Conservation (phyloP, 2,113 vertebrate species). For the Erythrolamprus reginae region DNA sequence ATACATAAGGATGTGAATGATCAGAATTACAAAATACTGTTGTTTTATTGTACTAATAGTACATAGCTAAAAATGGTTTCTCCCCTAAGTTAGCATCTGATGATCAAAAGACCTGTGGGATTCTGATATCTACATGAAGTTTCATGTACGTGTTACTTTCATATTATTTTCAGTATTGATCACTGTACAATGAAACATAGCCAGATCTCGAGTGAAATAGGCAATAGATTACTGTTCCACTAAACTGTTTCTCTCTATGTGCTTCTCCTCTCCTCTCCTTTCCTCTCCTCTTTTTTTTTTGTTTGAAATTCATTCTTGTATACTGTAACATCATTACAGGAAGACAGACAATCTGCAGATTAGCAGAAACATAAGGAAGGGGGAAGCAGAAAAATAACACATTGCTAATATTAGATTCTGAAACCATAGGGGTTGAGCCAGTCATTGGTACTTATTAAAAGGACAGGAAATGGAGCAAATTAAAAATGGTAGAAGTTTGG, state of each 20-base stretch:
- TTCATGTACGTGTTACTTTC: not conserved
- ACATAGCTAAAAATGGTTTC: not conserved
- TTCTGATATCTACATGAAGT: not conserved
- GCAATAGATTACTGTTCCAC: not conserved
- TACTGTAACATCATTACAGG: slow-evolving; percentile 1
- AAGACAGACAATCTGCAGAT: not conserved
- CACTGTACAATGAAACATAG: not conserved
- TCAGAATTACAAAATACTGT: not conserved
- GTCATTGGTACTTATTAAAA: not conserved
- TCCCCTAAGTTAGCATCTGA: not conserved
- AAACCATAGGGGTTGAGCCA: slow-evolving; percentile 20
- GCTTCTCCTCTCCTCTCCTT: not conserved
- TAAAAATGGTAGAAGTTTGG: slow-evolving; percentile 35
- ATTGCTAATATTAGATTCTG: slow-evolving; percentile 20
- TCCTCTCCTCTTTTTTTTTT: not conserved
- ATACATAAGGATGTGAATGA: not conserved
- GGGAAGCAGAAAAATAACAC: not conserved
- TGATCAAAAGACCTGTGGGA: not conserved
- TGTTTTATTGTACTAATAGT: not conserved
- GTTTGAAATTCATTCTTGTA: not conserved
- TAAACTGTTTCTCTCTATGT: not conserved
- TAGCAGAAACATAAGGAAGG: slow-evolving; percentile 26
- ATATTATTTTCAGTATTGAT: not conserved
- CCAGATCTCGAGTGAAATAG: not conserved
- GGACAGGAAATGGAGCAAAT: slow-evolving; percentile 39